Conservation (phyloP, 2,888 invertebrate genomes). For the Aleiodes alternator region DNA sequence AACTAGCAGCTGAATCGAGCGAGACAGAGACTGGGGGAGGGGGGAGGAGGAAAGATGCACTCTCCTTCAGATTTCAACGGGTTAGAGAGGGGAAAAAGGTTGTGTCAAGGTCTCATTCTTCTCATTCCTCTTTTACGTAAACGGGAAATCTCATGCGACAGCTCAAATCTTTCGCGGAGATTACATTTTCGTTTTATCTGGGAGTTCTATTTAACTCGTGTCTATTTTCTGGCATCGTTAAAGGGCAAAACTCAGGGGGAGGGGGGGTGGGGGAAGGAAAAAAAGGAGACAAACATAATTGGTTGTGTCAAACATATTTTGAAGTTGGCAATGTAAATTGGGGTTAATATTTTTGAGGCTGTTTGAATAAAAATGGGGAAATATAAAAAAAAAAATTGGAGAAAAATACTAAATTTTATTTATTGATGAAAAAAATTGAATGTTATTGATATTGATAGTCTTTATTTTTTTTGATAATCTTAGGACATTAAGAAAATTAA, state of each 20-base stretch:
- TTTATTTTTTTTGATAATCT: background rate
- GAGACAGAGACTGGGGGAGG: conserved; percentile 35
- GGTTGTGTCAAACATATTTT: conserved; percentile 8
- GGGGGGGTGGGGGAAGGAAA: background rate
- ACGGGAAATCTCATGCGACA: conserved; percentile 48
- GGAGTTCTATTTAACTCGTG: background rate
- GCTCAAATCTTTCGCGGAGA: conserved; percentile 46
- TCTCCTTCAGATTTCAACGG: background rate
- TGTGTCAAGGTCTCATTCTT: conserved; percentile 13
- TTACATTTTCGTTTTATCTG: conserved; percentile 29
- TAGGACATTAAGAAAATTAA: too few species aligned
- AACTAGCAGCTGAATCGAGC: conserved; percentile 20
- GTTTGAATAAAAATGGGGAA: too few species aligned
- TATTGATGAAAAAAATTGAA: too few species aligned
- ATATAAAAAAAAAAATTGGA: too few species aligned
- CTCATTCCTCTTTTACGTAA: conserved; percentile 20
- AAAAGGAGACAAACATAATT: conserved; percentile 4
- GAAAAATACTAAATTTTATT: background rate
- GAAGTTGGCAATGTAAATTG: background rate
- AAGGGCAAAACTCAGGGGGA: background rate
- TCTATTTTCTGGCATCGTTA: conserved; percentile 21
- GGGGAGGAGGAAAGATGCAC: conserved; percentile 24
- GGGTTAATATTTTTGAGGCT: background rate
- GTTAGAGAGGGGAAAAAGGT: conserved; percentile 41
- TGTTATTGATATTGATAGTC: too few species aligned